phyloP scores from a whole-genome alignment of 2,113 vertebrate genomes.

The Tinamus guttatus region DNA sequence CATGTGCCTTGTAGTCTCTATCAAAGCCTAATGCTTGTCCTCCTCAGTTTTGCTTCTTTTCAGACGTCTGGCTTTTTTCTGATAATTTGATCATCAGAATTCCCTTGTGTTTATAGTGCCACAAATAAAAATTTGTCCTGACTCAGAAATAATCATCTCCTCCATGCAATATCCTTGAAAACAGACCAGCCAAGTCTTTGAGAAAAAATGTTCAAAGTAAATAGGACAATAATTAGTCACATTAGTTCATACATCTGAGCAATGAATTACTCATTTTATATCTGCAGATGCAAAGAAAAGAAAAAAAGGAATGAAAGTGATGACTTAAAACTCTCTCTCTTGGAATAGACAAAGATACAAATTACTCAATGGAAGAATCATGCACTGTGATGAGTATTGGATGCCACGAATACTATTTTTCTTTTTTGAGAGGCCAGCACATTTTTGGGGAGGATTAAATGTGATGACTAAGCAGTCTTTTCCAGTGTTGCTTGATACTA shows the following conservation, averaged over 20 bases:
- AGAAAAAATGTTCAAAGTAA: not conserved
- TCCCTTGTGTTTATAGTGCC: not conserved
- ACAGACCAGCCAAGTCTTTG: not conserved
- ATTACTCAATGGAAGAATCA: not conserved
- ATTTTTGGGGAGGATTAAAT: not conserved
- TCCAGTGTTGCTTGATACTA: not conserved
- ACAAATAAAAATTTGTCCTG: not conserved
- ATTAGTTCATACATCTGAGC: not conserved
- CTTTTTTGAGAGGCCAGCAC: not conserved
- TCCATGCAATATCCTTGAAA: not conserved
- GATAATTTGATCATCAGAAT: not conserved
- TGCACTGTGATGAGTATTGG: not conserved
- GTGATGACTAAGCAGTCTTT: not conserved
- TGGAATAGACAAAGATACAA: not conserved
- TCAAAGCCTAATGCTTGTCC: not conserved
- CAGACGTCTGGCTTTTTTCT: conserved; percentile 5
- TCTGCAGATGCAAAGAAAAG: not conserved
- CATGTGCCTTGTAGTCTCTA: not conserved
- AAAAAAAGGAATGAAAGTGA: not conserved
- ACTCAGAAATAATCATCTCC: not conserved
- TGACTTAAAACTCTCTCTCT: not conserved
- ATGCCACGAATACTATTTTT: not conserved
- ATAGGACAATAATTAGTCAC: not conserved
- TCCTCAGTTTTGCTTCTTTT: conserved; percentile 26
- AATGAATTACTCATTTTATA: not conserved